phyloP scores from a whole-genome alignment of 2,113 vertebrate genomes.

The Rynchops niger region DNA sequence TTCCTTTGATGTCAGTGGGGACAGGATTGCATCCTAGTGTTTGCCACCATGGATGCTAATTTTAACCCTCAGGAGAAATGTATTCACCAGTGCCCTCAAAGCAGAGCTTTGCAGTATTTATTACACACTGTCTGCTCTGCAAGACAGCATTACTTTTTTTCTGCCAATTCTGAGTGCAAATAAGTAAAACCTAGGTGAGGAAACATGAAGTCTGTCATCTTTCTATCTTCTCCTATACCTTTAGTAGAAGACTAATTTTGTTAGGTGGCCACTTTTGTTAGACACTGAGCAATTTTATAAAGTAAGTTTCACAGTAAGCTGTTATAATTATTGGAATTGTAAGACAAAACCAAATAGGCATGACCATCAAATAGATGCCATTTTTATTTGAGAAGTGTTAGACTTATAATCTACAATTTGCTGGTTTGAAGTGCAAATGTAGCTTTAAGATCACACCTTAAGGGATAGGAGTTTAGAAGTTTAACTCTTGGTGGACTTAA shows the following conservation, averaged over 20 bases:
- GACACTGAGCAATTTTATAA: neutral
- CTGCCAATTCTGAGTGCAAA: neutral
- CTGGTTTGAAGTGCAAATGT: neutral
- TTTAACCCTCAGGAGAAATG: constrained; percentile 7
- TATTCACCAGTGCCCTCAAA: neutral
- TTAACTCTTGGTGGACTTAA: neutral
- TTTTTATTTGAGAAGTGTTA: neutral
- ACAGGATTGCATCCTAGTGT: neutral
- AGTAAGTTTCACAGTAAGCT: neutral
- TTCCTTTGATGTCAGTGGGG: neutral
- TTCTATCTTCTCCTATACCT: neutral
- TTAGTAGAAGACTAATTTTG: neutral
- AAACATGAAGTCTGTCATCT: neutral
- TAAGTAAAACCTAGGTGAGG: neutral
- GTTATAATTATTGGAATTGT: neutral
- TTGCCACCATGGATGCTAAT: constrained; percentile 9
- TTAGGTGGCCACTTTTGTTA: neutral
- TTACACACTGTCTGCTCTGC: neutral
- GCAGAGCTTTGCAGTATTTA: neutral
- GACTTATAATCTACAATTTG: neutral
- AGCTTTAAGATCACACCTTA: neutral
- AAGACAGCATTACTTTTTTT: neutral
- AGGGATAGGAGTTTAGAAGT: neutral
- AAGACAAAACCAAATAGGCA: neutral
- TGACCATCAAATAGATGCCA: neutral